These are phyloP conservation scores for Lophotriccus pileatus DNA, from an alignment of 2,797 vertebrate genomes.

Conservation along the genomic window DNA sequence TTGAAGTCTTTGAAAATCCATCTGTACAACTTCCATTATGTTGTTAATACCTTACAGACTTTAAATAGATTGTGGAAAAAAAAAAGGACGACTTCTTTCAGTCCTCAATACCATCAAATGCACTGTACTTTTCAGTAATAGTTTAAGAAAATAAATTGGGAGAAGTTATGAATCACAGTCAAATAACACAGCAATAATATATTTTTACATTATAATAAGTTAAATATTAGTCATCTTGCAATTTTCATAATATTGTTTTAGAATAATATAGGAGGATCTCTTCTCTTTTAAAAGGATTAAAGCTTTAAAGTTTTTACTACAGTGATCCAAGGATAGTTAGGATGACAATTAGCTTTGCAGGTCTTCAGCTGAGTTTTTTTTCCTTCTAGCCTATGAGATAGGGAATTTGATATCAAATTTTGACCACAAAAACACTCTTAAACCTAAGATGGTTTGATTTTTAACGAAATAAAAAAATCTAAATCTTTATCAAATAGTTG, in stretches of 20 bases:
- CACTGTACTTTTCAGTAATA: slow-evolving; percentile 1
- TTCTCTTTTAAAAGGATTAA: neutral
- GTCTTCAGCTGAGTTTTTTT: neutral
- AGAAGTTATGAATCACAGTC: neutral
- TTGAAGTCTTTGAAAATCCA: slow-evolving; percentile 53
- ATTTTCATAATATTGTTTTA: slow-evolving; percentile 2
- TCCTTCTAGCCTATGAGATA: neutral
- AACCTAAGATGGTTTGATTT: neutral
- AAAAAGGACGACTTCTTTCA: neutral
- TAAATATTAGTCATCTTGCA: slow-evolving; percentile 23
- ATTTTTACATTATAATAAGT: neutral
- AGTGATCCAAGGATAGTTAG: neutral
- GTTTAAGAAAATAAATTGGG: slow-evolving; percentile 26
- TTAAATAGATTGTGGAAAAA: slow-evolving; percentile 25
- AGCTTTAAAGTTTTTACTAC: neutral
- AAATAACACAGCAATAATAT: slow-evolving; percentile 10
- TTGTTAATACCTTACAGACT: slow-evolving; percentile 44
- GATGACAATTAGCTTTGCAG: neutral
- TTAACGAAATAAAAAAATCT: neutral
- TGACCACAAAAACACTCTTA: neutral
- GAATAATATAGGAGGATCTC: neutral
- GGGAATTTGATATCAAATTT: neutral
- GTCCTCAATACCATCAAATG: neutral
- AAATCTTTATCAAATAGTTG: neutral
- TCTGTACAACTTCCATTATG: slow-evolving; percentile 48